These are phyloP conservation scores for Rhagophthalmus giganteus DNA, from an alignment of 2,888 invertebrate species.

Conservation along the genomic window DNA sequence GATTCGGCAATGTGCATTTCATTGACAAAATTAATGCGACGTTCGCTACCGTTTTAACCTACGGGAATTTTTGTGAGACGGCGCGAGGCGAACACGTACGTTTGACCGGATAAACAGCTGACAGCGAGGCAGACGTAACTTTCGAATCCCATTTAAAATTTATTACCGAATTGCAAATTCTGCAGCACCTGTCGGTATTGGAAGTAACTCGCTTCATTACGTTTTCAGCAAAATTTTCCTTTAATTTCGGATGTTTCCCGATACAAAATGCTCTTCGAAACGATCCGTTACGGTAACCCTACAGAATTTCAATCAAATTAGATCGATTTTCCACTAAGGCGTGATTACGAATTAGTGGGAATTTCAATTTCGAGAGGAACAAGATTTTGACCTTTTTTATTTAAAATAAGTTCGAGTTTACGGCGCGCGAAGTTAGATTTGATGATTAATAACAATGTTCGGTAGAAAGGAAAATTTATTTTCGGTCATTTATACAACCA, in stretches of 20 bases:
- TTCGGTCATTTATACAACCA: no score
- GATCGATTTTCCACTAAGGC: background rate
- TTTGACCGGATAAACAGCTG: constrained; percentile 2
- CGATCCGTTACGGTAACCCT: no score
- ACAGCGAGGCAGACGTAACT: constrained; percentile 11
- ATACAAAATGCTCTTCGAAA: no score
- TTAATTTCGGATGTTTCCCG: no score
- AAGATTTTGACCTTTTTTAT: no score
- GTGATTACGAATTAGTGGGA: background rate
- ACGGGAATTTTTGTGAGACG: background rate
- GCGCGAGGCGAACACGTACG: background rate
- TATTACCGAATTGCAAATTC: constrained; percentile 4
- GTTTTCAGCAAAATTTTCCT: no score
- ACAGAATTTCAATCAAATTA: background rate
- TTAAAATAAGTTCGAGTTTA: no score
- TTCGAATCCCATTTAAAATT: constrained; percentile 12
- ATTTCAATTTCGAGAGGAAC: background rate
- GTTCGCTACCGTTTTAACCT: constrained; percentile 7
- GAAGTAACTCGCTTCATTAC: background rate
- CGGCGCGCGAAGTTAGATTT: no score
- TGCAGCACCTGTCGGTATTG: constrained; percentile 3
- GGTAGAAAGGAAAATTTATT: no score
- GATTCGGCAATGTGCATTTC: constrained; percentile 22
- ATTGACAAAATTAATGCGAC: constrained; percentile 19
- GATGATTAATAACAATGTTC: no score